phyloP scores from a whole-genome alignment of 2,113 vertebrate genomes.

The Oryzias curvinotus region DNA sequence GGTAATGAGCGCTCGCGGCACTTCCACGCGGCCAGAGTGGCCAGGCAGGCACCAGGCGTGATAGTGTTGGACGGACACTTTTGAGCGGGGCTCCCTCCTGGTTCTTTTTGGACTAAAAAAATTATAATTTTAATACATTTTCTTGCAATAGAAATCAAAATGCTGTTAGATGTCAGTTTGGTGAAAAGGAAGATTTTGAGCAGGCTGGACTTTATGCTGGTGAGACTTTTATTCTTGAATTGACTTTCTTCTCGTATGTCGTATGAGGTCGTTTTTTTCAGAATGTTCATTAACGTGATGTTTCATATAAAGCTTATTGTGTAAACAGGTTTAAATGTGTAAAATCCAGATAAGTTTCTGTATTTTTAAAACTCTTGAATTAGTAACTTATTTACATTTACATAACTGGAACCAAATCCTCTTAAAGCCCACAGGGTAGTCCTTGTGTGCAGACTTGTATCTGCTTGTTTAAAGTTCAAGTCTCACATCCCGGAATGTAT shows the following conservation, averaged over 20 bases:
- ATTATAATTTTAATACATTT: background rate
- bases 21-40: background rate
- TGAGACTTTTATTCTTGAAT: slow-evolving; percentile 62
- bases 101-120: background rate
- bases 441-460: too few species aligned
- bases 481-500: too few species aligned
- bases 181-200: slow-evolving; percentile 84
- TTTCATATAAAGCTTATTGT: too few species aligned
- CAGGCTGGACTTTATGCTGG: slow-evolving; percentile 77
- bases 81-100: background rate
- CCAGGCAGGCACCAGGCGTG: slow-evolving; percentile 41
- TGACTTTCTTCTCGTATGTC: background rate
- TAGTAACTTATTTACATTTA: too few species aligned
- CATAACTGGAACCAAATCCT: too few species aligned
- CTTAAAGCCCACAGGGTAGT: too few species aligned
- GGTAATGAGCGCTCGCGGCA: slow-evolving; percentile 61
- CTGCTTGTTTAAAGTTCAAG: too few species aligned
- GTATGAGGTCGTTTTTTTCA: background rate
- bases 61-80: slow-evolving; percentile 11
- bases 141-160: slow-evolving; percentile 2
- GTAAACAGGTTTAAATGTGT: too few species aligned
- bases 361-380: too few species aligned
- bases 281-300: background rate
- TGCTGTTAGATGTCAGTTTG: slow-evolving; percentile 64
- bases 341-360: too few species aligned